Percentiles rank a stretch among this genome's conserved stretches.
Evolutionary conservation across 1,140 invertebrate species (phyloP).

Genomic region (Hesperophylax magnus): DNA sequence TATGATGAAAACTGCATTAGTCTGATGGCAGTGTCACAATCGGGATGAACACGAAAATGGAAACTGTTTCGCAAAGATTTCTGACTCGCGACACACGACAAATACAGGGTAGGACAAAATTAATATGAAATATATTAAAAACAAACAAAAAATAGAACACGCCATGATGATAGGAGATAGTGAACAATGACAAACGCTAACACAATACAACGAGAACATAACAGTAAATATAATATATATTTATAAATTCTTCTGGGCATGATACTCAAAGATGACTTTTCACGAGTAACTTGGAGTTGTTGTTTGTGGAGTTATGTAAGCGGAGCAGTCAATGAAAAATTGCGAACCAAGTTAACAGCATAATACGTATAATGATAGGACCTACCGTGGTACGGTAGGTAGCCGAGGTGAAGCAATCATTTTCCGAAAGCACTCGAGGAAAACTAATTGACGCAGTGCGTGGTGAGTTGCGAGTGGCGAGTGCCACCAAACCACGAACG

Average conservation of each 20-base stretch:
- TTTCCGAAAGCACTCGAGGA: conserved; percentile 52
- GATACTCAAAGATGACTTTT: not conserved
- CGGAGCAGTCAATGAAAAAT: not conserved
- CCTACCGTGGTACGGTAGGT: not conserved
- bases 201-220: not conserved
- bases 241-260: no score
- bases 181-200: not conserved
- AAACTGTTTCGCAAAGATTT: no score
- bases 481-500: not conserved
- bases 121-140: no score
- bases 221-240: not conserved
- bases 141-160: no score
- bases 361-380: not conserved
- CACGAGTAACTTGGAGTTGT: not conserved
- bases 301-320: not conserved
- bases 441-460: conserved; percentile 48
- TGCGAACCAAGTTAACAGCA: conserved; percentile 1
- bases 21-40: no score
- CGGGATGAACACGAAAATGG: no score
- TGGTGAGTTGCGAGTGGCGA: not conserved
- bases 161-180: no score
- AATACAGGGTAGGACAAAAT: no score
- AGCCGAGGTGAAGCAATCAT: conserved; percentile 32
- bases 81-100: no score
- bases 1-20: no score